These are phyloP conservation scores for Pheosia gnoma DNA, from an alignment of 2,888 invertebrate species.

Conservation along the genomic window DNA sequence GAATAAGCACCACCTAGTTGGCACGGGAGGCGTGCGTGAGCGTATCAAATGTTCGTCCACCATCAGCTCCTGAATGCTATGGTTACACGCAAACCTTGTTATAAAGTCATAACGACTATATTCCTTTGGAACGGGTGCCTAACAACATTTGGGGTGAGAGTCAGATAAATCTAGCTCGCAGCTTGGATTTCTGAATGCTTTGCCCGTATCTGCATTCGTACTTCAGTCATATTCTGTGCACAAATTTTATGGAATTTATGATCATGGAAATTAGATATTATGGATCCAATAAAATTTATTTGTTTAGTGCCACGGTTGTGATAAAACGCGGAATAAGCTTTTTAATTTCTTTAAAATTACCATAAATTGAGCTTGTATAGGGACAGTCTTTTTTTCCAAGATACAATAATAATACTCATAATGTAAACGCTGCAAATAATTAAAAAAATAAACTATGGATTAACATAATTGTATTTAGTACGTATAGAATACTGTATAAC, in stretches of 20 bases:
- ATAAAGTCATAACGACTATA: slow-evolving; percentile 27
- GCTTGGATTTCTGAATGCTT: slow-evolving; percentile 56
- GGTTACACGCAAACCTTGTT: slow-evolving; percentile 22
- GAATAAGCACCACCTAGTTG: slow-evolving; percentile 68
- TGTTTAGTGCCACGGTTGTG: no score
- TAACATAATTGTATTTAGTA: not conserved
- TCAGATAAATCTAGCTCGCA: slow-evolving; percentile 60
- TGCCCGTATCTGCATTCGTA: slow-evolving; percentile 49
- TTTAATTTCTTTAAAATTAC: no score
- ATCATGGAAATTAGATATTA: not conserved
- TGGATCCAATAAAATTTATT: no score
- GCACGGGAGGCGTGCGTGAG: slow-evolving; percentile 65
- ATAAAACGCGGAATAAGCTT: no score
- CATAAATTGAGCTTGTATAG: no score
- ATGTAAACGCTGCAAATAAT: no score
- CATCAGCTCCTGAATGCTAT: slow-evolving; percentile 23
- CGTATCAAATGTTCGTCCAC: slow-evolving; percentile 61
- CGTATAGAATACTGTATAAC: not conserved
- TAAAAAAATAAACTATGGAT: not conserved
- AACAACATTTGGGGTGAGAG: slow-evolving; percentile 31
- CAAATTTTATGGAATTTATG: not conserved
- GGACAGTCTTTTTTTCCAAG: no score
- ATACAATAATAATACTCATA: no score
- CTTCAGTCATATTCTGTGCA: slow-evolving; percentile 14
- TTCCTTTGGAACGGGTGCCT: slow-evolving; percentile 12